Evolutionary conservation across 2,888 invertebrate genomes (phyloP), one percentile per base, ranked within the genome.

Genomic region (Flexamia atlantica): DNA sequence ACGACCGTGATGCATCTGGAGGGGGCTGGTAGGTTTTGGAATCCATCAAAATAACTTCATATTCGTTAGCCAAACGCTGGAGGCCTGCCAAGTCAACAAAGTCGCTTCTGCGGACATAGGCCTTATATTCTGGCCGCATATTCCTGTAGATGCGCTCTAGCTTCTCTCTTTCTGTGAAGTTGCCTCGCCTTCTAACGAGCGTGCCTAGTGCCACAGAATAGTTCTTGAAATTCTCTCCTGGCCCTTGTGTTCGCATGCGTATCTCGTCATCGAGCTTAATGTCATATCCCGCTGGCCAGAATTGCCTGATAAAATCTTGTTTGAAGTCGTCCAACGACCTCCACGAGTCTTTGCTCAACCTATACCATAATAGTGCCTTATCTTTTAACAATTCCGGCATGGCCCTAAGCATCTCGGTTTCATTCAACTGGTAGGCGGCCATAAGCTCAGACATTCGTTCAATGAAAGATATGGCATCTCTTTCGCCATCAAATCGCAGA

Each of bases 401-500:
- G 2, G 46, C 74, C 20, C 40, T 40, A 12, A 74, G 74, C 12
- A 74, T 74, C 4, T 36, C 74, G 7, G 10, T 1, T 36, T 5
- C 14, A n/a, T 40, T n/a, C 1, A 74, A 1, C 25, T 40, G n/a
- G 42, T 74, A 74, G 3, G 74, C 40, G 14, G 20, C 74, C n/a
- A 74, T 40, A 4, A 70, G 17, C 25, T 74, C 74, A 7, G n/a
- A 14, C 40, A 74, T 7, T 14, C 32, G 20, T 20, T 74, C 74
- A 12, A 72, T n/a, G 20, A 72, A 72, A 7, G 32, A 72, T 72
- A 72, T 72, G 20, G 32, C 12, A 12, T 74, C 74, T 20, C 20
- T 32, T 28, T 40, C 42, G 4, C 74, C 74, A 40, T 74, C 74
- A 40, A 74, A 74, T 4, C n/a, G 74, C 20, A 74, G 25, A n/a